Percentiles rank a stretch among this genome's conserved stretches.
These are phyloP conservation scores for Gyps fulvus DNA, from an alignment of 2,113 vertebrate species.

Conservation along the genomic window DNA sequence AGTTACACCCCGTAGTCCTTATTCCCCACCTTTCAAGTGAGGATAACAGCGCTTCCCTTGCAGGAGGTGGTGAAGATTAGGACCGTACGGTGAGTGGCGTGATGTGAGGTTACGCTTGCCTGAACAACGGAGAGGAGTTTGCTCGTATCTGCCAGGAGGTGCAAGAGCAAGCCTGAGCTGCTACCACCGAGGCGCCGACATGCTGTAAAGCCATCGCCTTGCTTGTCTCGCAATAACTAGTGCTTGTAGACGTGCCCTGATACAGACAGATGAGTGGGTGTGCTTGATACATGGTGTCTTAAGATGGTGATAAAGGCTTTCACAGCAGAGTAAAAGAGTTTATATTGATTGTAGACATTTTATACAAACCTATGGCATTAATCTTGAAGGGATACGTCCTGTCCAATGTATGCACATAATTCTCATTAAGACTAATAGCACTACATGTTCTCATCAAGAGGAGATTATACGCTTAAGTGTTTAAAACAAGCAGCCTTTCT, in stretches of 20 bases:
- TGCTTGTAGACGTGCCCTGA: background rate
- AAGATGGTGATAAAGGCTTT: conserved; percentile 25
- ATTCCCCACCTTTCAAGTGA: background rate
- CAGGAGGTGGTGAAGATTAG: background rate
- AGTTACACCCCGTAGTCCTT: background rate
- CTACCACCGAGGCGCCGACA: background rate
- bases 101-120: background rate
- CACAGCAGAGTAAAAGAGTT: conserved; percentile 20
- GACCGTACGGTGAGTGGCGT: accelerated
- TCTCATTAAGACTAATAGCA: conserved; percentile 55
- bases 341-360: conserved; percentile 43
- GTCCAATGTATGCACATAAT: conserved; percentile 26
- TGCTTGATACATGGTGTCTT: background rate
- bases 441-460: conserved; percentile 46
- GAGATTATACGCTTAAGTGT: conserved; percentile 58
- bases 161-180: background rate
- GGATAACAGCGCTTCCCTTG: accelerated
- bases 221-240: background rate
- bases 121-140: background rate
- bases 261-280: background rate
- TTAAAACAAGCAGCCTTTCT: conserved; percentile 63
- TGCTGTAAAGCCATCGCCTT: background rate
- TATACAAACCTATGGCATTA: conserved; percentile 18
- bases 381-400: background rate
- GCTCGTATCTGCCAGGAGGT: background rate